These are phyloP conservation scores for Agapornis roseicollis DNA, from an alignment of 2,113 vertebrate species.

Conservation along the genomic window DNA sequence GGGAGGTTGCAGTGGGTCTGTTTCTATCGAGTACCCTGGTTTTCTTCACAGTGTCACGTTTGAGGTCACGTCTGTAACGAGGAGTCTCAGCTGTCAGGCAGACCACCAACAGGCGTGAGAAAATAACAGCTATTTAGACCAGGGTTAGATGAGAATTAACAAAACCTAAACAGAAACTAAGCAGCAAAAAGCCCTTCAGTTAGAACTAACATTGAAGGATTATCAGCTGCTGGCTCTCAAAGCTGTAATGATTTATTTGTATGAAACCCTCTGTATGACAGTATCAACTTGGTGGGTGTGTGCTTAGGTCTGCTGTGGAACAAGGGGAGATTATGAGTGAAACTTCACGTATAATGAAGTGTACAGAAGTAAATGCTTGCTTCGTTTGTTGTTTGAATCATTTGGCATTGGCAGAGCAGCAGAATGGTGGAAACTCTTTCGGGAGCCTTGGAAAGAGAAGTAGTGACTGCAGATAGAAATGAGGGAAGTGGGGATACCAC, in stretches of 20 bases:
- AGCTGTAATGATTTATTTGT: not conserved
- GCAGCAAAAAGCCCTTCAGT: not conserved
- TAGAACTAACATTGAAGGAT: not conserved
- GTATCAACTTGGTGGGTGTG: not conserved
- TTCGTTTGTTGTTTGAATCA: not conserved
- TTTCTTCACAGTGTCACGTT: not conserved
- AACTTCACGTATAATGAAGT: not conserved
- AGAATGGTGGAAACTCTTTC: not conserved
- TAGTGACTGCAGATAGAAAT: not conserved
- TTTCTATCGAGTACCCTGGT: not conserved
- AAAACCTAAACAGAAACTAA: not conserved
- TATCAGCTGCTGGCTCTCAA: not conserved
- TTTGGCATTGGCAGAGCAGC: not conserved
- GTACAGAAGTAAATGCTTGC: not conserved
- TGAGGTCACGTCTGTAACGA: not conserved
- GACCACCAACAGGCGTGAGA: not conserved
- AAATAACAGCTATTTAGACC: not conserved
- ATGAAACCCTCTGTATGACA: not conserved
- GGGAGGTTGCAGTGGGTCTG: not conserved
- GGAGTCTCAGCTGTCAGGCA: not conserved
- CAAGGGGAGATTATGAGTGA: not conserved
- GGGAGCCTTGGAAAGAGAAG: not conserved
- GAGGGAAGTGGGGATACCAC: rapidly evolving
- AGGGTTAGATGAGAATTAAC: not conserved
- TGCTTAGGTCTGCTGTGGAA: not conserved